Percentiles rank a stretch among this genome's conserved stretches.
These are phyloP conservation scores for Ataeniobius toweri DNA, from an alignment of 2,797 vertebrate genomes.

Conservation along the genomic window DNA sequence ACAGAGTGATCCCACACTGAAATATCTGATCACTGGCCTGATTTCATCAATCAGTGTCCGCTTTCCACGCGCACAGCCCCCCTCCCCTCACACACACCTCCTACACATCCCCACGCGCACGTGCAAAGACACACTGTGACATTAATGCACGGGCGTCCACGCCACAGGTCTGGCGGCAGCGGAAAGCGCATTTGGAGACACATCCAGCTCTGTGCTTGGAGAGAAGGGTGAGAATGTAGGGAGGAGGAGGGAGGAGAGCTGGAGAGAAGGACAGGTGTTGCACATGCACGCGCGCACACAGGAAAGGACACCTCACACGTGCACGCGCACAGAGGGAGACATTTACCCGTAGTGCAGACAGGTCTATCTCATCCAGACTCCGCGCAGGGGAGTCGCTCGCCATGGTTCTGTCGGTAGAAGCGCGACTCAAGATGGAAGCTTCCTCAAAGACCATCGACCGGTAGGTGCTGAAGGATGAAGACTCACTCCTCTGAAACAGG, in stretches of 20 bases:
- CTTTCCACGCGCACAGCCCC: conserved; percentile 28
- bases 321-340: conserved; percentile 11
- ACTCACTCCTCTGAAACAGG: conserved; percentile 21
- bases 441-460: conserved; percentile 73
- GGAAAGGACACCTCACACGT: conserved; percentile 13
- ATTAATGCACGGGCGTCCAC: conserved; percentile 26
- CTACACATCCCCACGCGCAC: conserved; percentile 19
- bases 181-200: conserved; percentile 37
- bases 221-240: conserved; percentile 17
- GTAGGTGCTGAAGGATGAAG: conserved; percentile 39
- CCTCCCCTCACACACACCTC: conserved; percentile 21
- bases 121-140: not conserved
- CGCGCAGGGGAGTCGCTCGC: conserved; percentile 96
- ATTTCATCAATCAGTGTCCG: conserved; percentile 46
- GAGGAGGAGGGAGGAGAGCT: not conserved
- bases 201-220: conserved; percentile 25
- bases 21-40: conserved; percentile 14
- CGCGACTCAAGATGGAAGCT: conserved; percentile 73
- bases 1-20: conserved; percentile 27
- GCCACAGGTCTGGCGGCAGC: conserved; percentile 19
- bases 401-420: conserved; percentile 83
- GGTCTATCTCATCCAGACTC: conserved; percentile 97
- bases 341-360: conserved; percentile 92
- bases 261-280: conserved; percentile 54
- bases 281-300: conserved; percentile 31